Evolutionary conservation across 2,113 vertebrate species (phyloP), one percentile per base, ranked within the genome.

Genomic region (Oenanthe melanoleuca): DNA sequence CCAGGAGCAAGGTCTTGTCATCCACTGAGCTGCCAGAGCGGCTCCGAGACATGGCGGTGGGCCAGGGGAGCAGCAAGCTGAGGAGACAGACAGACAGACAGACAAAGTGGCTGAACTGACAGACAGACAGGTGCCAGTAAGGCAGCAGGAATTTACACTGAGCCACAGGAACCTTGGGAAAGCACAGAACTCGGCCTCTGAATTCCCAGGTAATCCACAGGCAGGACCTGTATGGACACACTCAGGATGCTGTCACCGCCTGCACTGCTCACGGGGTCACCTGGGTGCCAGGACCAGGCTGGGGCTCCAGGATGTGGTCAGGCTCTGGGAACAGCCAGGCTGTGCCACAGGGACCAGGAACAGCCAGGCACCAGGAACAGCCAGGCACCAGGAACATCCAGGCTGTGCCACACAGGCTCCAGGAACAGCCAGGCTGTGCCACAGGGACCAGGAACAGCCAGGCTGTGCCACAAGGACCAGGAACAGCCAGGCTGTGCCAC

Each of bases 1-100:
- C 98, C 75, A 98, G 93, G 2, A 98, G 52, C 7, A 97, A 88
- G 26, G 86, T 64, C 86, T 97, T 93, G 77, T 98, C 97, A 0
- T 97, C 55, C 60, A 86, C 95, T 0, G 98, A 96, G 75, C 49
- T 23, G 74, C 33, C 8, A 17, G 50, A 22, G 52, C 69, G 8
- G 8, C 40, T 86, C 38, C 1, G 79, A 24, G 80, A 88, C 89
- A 95, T 96, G 73, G 16, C 0, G 8, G 64, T 0, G 5, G 42
- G 42, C 15, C 29, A 4, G 34, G 55, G 11, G 34, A 55, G 21
- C 19, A 5, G 66, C 18, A 26, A 37, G 64, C 96, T 96, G 89
- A 1, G 3, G 8, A 4, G 73, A 74, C 11, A 28, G 15, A 11
- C 17, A 34, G 74, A 37, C 26, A 44, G 80, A 69, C 25, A 50